phyloP scores from a whole-genome alignment of 2,113 vertebrate species.

The Hippoglossus stenolepis region DNA sequence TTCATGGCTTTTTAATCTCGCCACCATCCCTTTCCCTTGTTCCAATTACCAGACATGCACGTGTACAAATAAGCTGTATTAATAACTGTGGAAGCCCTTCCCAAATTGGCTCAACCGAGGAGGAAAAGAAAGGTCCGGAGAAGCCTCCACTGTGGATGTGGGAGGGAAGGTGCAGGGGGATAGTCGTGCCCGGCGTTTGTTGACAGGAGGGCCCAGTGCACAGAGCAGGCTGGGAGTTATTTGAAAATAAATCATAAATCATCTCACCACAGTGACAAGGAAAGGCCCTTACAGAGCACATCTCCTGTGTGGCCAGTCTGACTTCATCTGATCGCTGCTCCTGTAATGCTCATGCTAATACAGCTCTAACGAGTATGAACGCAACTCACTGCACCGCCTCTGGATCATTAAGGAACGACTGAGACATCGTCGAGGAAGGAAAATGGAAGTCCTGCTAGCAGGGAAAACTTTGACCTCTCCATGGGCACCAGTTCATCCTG shows the following conservation, averaged over 20 bases:
- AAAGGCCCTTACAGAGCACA: conserved; percentile 66
- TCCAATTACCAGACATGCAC: conserved; percentile 70
- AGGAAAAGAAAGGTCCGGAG: background rate
- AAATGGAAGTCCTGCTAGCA: conserved; percentile 52
- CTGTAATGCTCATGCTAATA: conserved; percentile 72
- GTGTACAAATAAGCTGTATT: conserved; percentile 65
- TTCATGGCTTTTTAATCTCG: conserved; percentile 75
- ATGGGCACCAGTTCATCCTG: conserved; percentile 36
- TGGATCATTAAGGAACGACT: conserved; percentile 65
- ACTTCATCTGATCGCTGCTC: conserved; percentile 52
- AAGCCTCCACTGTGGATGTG: conserved; percentile 30
- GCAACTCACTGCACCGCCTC: conserved; percentile 28
- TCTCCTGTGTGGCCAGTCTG: conserved; percentile 72
- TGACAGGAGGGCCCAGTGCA: conserved; percentile 73
- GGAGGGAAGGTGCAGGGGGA: conserved; percentile 50
- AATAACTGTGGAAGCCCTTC: conserved; percentile 47
- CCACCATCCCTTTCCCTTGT: conserved; percentile 62
- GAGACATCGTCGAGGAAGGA: conserved; percentile 53
- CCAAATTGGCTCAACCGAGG: conserved; percentile 48
- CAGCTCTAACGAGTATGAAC: conserved; percentile 63
- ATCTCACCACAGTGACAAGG: conserved; percentile 76
- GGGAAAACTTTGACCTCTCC: conserved; percentile 67
- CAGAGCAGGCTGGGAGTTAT: conserved; percentile 74
- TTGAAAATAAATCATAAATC: conserved; percentile 85
- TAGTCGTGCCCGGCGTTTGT: conserved; percentile 51